Base-by-base conservation (phyloP, 2,797 vertebrate species). In the Diglossa cyanea region DNA sequence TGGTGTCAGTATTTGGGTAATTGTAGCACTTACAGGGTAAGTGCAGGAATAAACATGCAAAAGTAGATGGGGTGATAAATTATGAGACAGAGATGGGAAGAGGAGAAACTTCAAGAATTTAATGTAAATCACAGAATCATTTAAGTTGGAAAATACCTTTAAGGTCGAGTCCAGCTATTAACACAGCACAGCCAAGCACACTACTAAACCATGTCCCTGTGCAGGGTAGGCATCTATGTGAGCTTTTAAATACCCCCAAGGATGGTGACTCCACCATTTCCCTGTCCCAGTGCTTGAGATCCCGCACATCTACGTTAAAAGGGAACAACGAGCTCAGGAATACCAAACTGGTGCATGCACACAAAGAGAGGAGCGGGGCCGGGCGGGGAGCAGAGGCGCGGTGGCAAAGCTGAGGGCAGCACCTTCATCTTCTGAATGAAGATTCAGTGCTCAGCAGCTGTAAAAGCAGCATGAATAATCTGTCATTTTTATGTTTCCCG, bases 271-370 rank as follows among this genome's bases (percentile, higher is more conserved):
- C 19, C 37, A 16, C 20, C 33, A 16, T 5, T 48, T 21, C 37
- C n/a, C 28, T 7, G 71, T 30, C 50, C 16, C 48, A n/a, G 0
- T 3, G 16, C 31, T 20, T 7, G 31, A 44, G 28, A 33, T 9
- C 16, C 11, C 3, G 5, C 37, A 23, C 9, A 8, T 6, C 17
- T 33, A 2, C 2, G 13, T 42, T 65, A 15, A 23, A 47, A 25
- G 0, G 0, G 42, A 78, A 2, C 17, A 20, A 9, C 1, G 24
- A 66, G 37, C n/a, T 19, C 31, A 3, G 1, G 21, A 28, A 2
- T 0, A 2, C 44, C n/a, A 1, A 8, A 15, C 37, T 2, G 8
- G 5, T 8, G 53, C 35, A 1, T 6, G 1, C 21, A 7, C 21
- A 7, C 3, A 1, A 2, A 6, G 40, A 2, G 40, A 17, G 6